Base-by-base conservation (phyloP, 2,797 vertebrate genomes). In the Rhinatrema bivittatum region DNA sequence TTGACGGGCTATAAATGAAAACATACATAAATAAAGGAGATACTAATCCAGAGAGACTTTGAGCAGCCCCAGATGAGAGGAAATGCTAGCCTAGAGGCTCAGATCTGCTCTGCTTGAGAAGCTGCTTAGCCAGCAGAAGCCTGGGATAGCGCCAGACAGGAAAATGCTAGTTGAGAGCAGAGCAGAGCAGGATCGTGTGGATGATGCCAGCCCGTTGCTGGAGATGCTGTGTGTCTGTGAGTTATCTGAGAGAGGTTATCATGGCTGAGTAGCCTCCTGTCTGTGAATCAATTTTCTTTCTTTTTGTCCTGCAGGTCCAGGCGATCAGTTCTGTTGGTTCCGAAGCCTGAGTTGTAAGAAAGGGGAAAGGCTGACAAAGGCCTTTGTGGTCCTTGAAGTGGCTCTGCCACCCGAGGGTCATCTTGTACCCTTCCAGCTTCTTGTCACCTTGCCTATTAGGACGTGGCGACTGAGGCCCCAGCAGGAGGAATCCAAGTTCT, bases 241-340 rank as follows among this genome's bases (percentile, higher is more conserved):
- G 5, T 7, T 2, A 6, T 2, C 3, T 13, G 30, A 11, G 18
- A 10, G 15, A 5, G 5, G n/a, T n/a, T n/a, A n/a, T n/a, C n/a
- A n/a, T n/a, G n/a, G n/a, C n/a, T n/a, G n/a, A n/a, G n/a, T n/a
- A n/a, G n/a, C n/a, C n/a, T n/a, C n/a, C n/a, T n/a, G n/a, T n/a
- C n/a, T n/a, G n/a, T n/a, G n/a, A n/a, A 26, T 26, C 9, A 19
- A 11, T 9, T 7, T n/a, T 10, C 15, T 4, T 3, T 30, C 16
- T 5, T 13, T 5, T 7, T 7, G 20, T 4, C 26, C n/a, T 16
- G 1, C 49, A 39, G 47, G 34, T 10, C 48, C 45, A 6, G 37
- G 50, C 5, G 33, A 54, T n/a, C 17, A 46, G 7, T 54, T 39
- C 23, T 57, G 51, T 18, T 39, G 43, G 52, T 32, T 42, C 23